A percentile compares a stretch with the other conserved stretches of the same genome.
phyloP scores from a whole-genome alignment of 2,797 vertebrate species.

The Lophotriccus pileatus region DNA sequence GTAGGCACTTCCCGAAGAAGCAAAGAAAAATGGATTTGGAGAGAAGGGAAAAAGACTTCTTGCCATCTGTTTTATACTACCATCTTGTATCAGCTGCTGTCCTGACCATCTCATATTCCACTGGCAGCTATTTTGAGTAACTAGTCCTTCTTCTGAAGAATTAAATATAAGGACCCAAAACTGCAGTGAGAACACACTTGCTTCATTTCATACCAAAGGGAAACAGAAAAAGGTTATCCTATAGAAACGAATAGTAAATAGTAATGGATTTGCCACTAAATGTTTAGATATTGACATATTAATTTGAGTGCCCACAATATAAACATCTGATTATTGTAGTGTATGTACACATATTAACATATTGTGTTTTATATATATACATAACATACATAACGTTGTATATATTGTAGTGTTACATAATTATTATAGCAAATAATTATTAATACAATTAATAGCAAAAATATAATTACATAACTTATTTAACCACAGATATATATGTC shows the following conservation, averaged over 20 bases:
- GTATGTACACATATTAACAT: not conserved
- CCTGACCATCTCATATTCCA: conserved; percentile 5
- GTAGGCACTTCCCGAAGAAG: not conserved
- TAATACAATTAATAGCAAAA: not conserved
- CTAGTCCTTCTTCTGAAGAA: not conserved
- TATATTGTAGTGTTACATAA: not conserved
- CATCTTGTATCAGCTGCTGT: not conserved
- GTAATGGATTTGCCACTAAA: not conserved
- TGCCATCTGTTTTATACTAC: not conserved
- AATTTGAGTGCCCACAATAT: not conserved
- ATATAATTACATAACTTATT: rapidly evolving
- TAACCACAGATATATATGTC: not conserved
- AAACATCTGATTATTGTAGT: not conserved
- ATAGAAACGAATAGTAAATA: not conserved
- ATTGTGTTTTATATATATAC: not conserved
- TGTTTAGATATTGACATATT: not conserved
- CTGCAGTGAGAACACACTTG: not conserved
- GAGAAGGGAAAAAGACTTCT: not conserved
- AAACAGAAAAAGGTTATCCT: not conserved
- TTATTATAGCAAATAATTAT: not conserved
- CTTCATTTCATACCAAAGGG: not conserved
- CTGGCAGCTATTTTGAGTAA: conserved; percentile 6
- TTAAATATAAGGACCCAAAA: not conserved
- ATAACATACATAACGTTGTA: not conserved
- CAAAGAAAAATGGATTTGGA: not conserved